Evolutionary conservation across 1,140 invertebrate species (phyloP).

Genomic region (Drosophila nigromelanica): DNA sequence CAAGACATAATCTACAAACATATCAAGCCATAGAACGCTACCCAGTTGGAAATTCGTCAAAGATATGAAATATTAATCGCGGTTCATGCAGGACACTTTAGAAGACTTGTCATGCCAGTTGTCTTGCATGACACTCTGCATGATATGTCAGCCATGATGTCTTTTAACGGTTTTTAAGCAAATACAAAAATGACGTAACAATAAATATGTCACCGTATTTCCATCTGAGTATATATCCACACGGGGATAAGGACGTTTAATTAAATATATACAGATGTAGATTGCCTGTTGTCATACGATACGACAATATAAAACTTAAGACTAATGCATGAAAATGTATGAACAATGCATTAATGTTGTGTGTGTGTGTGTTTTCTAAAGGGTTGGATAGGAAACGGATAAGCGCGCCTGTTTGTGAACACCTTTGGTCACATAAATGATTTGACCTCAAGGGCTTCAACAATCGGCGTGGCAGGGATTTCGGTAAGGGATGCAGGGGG

Average conservation of each 20-base stretch:
- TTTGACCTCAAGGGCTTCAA: conserved; percentile 31
- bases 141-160: neutral
- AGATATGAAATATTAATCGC: no score
- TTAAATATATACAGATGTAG: conserved; percentile 7
- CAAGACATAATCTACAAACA: conserved; percentile 36
- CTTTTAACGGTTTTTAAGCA: no score
- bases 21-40: conserved; percentile 52
- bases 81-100: neutral
- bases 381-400: conserved; percentile 9
- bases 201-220: neutral
- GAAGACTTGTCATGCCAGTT: neutral
- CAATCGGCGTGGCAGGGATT: neutral
- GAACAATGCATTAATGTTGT: conserved; percentile 68
- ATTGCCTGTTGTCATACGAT: conserved; percentile 45
- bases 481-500: neutral
- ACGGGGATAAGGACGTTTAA: neutral
- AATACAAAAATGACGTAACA: no score
- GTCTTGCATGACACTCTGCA: neutral
- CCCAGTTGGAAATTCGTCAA: conserved; percentile 16
- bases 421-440: conserved; percentile 34
- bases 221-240: conserved; percentile 3
- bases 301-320: conserved; percentile 60
- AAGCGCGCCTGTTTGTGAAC: conserved; percentile 29
- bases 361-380: conserved; percentile 25
- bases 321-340: conserved; percentile 78